Evolutionary conservation across 2,888 invertebrate species (phyloP).

Genomic region (Pristionchus mayeri): DNA sequence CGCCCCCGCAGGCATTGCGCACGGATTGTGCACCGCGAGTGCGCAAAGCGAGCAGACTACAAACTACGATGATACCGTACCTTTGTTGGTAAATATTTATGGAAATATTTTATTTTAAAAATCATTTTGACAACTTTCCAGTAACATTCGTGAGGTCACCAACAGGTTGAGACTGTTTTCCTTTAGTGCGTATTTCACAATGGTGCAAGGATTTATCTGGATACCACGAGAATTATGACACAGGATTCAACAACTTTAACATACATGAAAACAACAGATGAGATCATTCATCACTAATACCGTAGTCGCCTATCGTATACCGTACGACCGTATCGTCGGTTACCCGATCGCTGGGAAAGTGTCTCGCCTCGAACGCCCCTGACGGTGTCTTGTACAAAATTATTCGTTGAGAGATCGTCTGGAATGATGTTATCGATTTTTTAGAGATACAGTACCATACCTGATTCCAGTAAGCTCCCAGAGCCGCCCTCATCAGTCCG

Average conservation of each 20-base stretch:
- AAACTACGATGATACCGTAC: slow-evolving; percentile 23
- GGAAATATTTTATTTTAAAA: not conserved
- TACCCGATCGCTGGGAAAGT: not conserved
- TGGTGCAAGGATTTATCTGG: not conserved
- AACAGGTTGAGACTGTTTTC: not conserved
- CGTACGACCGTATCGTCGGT: slow-evolving; percentile 16
- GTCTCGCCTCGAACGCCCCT: slow-evolving; percentile 11
- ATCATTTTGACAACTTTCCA: no score
- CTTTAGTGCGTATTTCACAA: not conserved
- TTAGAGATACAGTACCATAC: not conserved
- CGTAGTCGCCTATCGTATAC: slow-evolving; percentile 21
- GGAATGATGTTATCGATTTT: not conserved
- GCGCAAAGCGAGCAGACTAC: slow-evolving; percentile 22
- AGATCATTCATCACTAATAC: slow-evolving; percentile 38
- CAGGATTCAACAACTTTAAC: slow-evolving; percentile 4
- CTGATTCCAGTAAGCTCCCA: slow-evolving; percentile 47
- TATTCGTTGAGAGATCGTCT: slow-evolving; percentile 13
- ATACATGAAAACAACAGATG: not conserved
- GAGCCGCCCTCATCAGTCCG: slow-evolving; percentile 30
- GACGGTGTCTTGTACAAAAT: slow-evolving; percentile 4
- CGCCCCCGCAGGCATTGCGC: slow-evolving; percentile 12
- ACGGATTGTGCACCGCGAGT: not conserved
- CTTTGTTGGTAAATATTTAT: not conserved
- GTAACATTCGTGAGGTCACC: no score
- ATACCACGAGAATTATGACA: slow-evolving; percentile 11